Percentiles rank a stretch among this genome's conserved stretches.
Evolutionary conservation across 2,888 invertebrate genomes (phyloP).

Genomic region (Pomacea canaliculata): DNA sequence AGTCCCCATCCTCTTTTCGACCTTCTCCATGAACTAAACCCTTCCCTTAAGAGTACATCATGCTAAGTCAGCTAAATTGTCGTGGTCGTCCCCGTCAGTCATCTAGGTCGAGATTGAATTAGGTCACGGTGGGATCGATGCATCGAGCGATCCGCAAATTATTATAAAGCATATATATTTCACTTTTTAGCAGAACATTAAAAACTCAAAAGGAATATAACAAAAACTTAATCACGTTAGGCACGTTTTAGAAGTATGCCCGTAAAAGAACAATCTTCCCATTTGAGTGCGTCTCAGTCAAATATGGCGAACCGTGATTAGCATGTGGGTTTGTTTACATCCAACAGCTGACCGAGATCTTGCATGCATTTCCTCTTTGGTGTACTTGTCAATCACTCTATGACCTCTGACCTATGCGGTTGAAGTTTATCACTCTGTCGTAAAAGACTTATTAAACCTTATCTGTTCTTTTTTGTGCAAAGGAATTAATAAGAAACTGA

Average conservation of each 20-base stretch:
- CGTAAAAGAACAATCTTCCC: not conserved
- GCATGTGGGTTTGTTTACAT: conserved; percentile 66
- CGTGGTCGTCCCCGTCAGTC: too few species aligned
- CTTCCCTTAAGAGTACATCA: too few species aligned
- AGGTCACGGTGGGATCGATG: too few species aligned
- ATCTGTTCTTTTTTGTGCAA: conserved; percentile 1
- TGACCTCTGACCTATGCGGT: conserved; percentile 55
- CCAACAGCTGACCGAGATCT: conserved; percentile 64
- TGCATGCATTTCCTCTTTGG: conserved; percentile 38
- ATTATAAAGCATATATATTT: too few species aligned
- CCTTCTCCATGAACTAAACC: too few species aligned
- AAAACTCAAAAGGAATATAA: too few species aligned
- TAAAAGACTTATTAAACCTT: not conserved
- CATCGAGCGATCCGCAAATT: too few species aligned
- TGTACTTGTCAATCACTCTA: conserved; percentile 49
- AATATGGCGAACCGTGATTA: conserved; percentile 12
- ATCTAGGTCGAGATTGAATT: too few species aligned
- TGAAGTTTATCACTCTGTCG: conserved; percentile 6
- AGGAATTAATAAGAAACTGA: not conserved
- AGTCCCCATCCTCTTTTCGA: too few species aligned
- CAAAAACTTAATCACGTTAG: too few species aligned
- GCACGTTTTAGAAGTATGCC: not conserved
- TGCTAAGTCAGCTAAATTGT: too few species aligned
- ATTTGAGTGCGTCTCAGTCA: not conserved
- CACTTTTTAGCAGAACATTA: too few species aligned